A percentile compares a stretch with the other conserved stretches of the same genome.
Conservation (phyloP, 2,888 invertebrate species). For the Sialis lutaria region DNA sequence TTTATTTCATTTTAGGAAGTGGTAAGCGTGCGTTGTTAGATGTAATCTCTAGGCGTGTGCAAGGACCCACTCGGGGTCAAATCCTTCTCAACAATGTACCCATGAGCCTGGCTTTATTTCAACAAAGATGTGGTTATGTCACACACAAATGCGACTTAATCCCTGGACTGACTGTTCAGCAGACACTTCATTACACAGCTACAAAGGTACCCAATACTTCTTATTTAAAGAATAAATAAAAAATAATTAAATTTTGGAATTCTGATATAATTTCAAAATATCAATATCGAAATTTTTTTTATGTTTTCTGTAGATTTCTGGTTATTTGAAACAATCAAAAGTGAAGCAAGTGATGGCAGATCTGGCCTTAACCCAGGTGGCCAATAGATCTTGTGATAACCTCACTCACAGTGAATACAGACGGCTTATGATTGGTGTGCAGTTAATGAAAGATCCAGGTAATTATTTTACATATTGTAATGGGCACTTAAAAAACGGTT, state of each 20-base stretch:
- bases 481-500: too few species aligned
- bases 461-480: too few species aligned
- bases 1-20: slow-evolving; percentile 42
- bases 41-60: slow-evolving; percentile 69
- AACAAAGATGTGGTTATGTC: slow-evolving; percentile 75
- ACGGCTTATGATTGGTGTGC: slow-evolving; percentile 78
- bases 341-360: slow-evolving; percentile 88
- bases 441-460: slow-evolving; percentile 87
- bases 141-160: slow-evolving; percentile 72
- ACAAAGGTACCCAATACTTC: slow-evolving; percentile 37
- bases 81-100: slow-evolving; percentile 78
- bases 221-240: too few species aligned
- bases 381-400: slow-evolving; percentile 65
- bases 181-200: slow-evolving; percentile 66
- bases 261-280: neutral
- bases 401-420: slow-evolving; percentile 80
- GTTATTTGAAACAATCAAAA: slow-evolving; percentile 62
- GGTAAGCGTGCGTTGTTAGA: slow-evolving; percentile 90
- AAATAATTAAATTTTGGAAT: too few species aligned
- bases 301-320: slow-evolving; percentile 37
- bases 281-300: neutral
- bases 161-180: slow-evolving; percentile 74
- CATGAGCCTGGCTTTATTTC: slow-evolving; percentile 63
- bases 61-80: slow-evolving; percentile 71
- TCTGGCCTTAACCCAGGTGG: slow-evolving; percentile 80